These are phyloP conservation scores for Orthosia incerta DNA, from an alignment of 2,888 invertebrate species.

Conservation along the genomic window DNA sequence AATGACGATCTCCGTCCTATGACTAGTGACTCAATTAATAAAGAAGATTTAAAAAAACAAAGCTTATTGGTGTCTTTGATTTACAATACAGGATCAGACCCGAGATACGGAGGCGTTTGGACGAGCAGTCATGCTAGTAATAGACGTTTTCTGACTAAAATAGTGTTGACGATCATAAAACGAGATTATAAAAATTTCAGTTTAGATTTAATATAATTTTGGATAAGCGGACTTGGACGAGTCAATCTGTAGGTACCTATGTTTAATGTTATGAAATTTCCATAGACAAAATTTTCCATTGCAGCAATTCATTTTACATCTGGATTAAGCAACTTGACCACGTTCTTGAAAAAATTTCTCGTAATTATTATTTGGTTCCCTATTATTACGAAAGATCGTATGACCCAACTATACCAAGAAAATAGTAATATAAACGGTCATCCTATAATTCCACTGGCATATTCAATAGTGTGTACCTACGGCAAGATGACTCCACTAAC, in stretches of 20 bases:
- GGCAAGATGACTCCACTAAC: constrained; percentile 47
- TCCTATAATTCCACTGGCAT: constrained; percentile 23
- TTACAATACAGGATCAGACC: background rate
- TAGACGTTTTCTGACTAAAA: background rate
- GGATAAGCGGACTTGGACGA: background rate
- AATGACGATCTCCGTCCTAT: no score
- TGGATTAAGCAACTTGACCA: background rate
- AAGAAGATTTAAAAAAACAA: background rate
- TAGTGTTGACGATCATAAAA: background rate
- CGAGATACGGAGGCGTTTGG: background rate
- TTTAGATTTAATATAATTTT: background rate
- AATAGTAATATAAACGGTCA: constrained; percentile 53
- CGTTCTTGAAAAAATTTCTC: constrained; percentile 5
- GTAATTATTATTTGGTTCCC: constrained; percentile 21
- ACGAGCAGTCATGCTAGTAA: background rate
- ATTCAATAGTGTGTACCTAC: constrained; percentile 22
- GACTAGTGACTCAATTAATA: no score
- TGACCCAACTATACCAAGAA: constrained; percentile 21
- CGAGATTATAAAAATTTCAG: background rate
- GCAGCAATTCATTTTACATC: background rate
- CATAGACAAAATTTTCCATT: background rate
- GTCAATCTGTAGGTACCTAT: no score
- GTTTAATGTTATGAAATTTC: background rate
- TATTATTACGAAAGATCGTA: constrained; percentile 52
- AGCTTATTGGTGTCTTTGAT: no score